Evolutionary conservation across 2,797 vertebrate species (phyloP), one percentile per base, ranked within the genome.

Genomic region (Spheniscus humboldti): DNA sequence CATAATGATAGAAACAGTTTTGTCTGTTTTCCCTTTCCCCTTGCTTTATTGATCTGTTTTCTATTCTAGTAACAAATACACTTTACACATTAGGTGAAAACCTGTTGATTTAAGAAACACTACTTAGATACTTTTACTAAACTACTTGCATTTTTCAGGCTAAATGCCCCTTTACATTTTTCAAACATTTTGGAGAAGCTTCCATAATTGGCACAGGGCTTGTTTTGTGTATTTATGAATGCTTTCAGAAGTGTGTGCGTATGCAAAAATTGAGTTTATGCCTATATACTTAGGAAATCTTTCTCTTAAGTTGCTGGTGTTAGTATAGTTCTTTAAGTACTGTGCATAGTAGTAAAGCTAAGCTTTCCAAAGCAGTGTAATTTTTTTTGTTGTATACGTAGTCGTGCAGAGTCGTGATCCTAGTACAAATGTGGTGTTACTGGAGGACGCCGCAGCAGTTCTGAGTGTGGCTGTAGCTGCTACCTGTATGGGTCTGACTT

Each of bases 391-490:
- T 92, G 24, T 69, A 52, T 92, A 31, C 50, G 33, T 97, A 99
- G 99, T 99, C 11, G 98, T 99, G 97, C 99, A 99, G 98, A 99
- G 99, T 97, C 98, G 98, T 79, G 99, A 99, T 97, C 99, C 99
- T 18, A 99, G 99, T 86, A 99, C 99, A 10, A 99, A 99, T 11
- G 99, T 99, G 35, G 99, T 99, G 57, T 98, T 99, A 78, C 96
- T 99, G 97, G 99, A 99, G 96, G 99, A 99, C 35, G 98, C 99
- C 78, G 99, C 99, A 41, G 99, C 99, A 55, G 99, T 99, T 37
- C 95, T 99, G 68, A 99, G 99, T 9, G 99, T 99, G 88, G 97
- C 97, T 6, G 78, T 99, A 93, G 99, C 99, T 83, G 98, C 99
- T 37, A 97, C 99, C 68, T 99, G 99, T 94, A 99, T 99, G 99